Conservation (phyloP, 2,797 vertebrate species). For the Macropus fuliginosus region DNA sequence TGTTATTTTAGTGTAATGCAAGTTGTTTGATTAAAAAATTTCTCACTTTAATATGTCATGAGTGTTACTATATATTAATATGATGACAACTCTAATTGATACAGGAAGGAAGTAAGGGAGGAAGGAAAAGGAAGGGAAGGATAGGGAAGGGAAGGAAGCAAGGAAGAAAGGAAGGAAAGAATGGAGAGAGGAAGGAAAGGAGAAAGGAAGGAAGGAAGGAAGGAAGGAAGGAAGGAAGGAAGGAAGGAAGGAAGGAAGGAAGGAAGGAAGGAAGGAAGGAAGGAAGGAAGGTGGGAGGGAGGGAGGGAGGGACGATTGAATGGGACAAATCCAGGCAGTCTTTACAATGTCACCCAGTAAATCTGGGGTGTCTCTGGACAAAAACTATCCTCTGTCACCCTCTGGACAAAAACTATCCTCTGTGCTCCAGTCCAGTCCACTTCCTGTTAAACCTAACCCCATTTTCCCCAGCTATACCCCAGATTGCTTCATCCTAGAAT, state of each 20-base stretch:
- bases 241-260: too few relatives aligned
- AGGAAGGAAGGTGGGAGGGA: rapidly evolving
- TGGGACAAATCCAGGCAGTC: not conserved
- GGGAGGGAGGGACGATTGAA: too few relatives aligned
- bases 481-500: not conserved
- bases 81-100: not conserved
- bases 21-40: not conserved
- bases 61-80: not conserved
- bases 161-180: too few relatives aligned
- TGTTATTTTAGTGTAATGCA: not conserved
- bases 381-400: too few relatives aligned
- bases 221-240: too few relatives aligned
- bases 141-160: too few relatives aligned
- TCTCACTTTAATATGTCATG: not conserved
- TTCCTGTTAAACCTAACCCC: not conserved
- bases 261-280: not conserved
- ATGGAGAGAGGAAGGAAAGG: rapidly evolving
- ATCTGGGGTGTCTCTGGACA: not conserved
- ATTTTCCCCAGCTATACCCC: not conserved
- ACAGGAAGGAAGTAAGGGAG: too few relatives aligned
- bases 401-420: not conserved
- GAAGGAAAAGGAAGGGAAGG: too few relatives aligned
- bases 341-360: not conserved
- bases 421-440: not conserved
- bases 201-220: too few relatives aligned